Evolutionary conservation across 53 echinoderm and acorn worm genomes (phyloP).

Genomic region (Temnopleurus reevesii): DNA sequence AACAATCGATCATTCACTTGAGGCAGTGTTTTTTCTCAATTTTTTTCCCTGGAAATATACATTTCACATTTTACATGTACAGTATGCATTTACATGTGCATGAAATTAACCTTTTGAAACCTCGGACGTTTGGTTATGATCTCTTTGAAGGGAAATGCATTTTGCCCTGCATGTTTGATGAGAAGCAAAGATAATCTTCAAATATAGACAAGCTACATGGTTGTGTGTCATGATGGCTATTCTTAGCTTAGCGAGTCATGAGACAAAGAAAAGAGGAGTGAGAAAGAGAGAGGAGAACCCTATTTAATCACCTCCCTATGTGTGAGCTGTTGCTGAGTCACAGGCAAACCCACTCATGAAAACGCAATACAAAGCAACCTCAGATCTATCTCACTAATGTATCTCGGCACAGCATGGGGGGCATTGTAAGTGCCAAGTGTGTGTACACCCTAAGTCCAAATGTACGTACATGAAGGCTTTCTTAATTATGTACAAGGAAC

Average conservation of each 20-base stretch:
- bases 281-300: not conserved
- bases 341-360: not conserved
- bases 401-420: not conserved
- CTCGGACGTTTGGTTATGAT: too few species aligned
- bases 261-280: not conserved
- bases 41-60: too few species aligned
- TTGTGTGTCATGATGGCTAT: not conserved
- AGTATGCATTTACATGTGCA: too few species aligned
- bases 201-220: too few species aligned
- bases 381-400: constrained; percentile 16
- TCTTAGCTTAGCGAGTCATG: not conserved
- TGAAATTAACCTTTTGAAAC: too few species aligned
- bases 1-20: too few species aligned
- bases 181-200: too few species aligned
- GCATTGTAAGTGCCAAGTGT: constrained; percentile 11
- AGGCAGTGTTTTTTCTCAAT: too few species aligned
- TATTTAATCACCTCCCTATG: constrained; percentile 14
- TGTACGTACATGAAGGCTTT: too few species aligned
- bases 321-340: constrained; percentile 5
- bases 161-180: too few species aligned
- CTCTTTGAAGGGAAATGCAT: too few species aligned
- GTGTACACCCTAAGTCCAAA: constrained; percentile 21
- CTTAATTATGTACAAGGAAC: constrained; percentile 16
- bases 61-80: too few species aligned
- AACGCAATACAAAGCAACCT: constrained; percentile 8